phyloP scores from a whole-genome alignment of 1,140 invertebrate species.

The Spodoptera frugiperda region DNA sequence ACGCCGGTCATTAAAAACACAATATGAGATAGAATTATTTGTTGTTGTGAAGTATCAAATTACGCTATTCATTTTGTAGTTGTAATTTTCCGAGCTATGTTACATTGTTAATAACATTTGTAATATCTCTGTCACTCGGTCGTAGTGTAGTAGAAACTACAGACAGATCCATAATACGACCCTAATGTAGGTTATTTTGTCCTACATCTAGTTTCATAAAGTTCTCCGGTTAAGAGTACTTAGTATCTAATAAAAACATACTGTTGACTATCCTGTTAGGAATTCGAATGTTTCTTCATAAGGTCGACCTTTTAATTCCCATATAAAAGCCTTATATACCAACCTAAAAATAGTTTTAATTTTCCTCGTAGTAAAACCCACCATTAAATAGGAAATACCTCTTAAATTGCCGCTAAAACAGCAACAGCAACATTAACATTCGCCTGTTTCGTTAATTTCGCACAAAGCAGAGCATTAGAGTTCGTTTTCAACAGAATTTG shows the following conservation, averaged over 20 bases:
- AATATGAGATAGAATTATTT: not conserved
- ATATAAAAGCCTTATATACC: not conserved
- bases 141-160: no score
- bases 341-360: conserved; percentile 33
- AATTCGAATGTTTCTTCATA: not conserved
- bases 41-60: not conserved
- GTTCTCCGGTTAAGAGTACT: no score
- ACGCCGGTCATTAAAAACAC: not conserved
- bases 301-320: not conserved
- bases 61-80: no score
- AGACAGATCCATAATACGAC: no score
- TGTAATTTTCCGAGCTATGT: no score
- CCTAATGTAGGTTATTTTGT: no score
- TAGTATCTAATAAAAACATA: no score
- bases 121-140: no score
- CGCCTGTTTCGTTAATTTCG: conserved; percentile 68
- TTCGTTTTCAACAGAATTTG: conserved; percentile 67
- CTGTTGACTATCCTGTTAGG: no score
- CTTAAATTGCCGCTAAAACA: conserved; percentile 41
- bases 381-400: conserved; percentile 42
- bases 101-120: no score
- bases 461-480: conserved; percentile 69
- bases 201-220: no score
- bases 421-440: conserved; percentile 57
- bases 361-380: conserved; percentile 26